Base-by-base conservation (phyloP, 2,113 vertebrate genomes). In the Ellobius talpinus region DNA sequence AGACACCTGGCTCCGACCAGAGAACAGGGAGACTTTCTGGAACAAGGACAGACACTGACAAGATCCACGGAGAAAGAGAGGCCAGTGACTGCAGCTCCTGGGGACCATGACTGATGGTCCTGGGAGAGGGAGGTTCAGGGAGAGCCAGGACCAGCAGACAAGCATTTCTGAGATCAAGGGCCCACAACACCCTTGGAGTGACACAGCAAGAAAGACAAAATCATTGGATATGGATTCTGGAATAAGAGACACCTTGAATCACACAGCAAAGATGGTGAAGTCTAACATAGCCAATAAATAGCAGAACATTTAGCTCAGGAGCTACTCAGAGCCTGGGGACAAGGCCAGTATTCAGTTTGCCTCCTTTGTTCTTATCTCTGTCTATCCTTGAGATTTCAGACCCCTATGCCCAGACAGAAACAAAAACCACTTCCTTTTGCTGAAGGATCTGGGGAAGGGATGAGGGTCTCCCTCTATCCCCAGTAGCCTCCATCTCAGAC, bases 341-440 rank as follows among this genome's bases (percentile, higher is more conserved):
- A 21, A 14, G 61, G 36, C 50, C 84, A 50, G 26, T 31, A 31
- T 81, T 52, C 50, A 26, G 24, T 73, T 88, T 47, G 45, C 31
- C 31, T 74, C n/a, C n/a, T 65, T 79, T 23, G 9, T 63, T 39
- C 70, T 86, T 70, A 89, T 16, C 33, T 73, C 9, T 33, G 26
- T 77, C 50, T 13, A 23, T 11, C 21, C 74, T 76, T 79, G 42
- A 72, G 87, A 74, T n/a, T 52, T 90, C 68, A 66, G 94, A n/a
- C 47, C 66, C 79, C 63, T n/a, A 42, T 26, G 13, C 55, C 42
- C 9, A n/a, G 70, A 77, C 52, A 94, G 93, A 87, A 95, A 95
- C 73, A 77, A 94, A 95, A 93, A 84, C 65, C 81, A 77, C 96
- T 96, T 96, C 94, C 96, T 90, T 36, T 14, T 58, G 55, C 17